These are phyloP conservation scores for Rhinatrema bivittatum DNA, from an alignment of 2,797 vertebrate species.

Conservation along the genomic window DNA sequence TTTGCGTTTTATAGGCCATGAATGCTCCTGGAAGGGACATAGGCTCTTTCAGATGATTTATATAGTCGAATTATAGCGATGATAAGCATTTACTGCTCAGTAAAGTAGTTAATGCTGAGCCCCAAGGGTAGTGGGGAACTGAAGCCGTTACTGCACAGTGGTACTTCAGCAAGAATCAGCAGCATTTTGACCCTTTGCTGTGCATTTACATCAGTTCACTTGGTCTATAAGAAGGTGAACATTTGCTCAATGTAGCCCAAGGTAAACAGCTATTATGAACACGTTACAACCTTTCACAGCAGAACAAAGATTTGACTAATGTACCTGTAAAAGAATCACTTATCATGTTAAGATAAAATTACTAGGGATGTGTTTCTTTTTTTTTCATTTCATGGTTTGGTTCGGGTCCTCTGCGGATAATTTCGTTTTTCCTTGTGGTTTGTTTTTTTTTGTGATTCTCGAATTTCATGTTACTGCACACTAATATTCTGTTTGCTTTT, in stretches of 20 bases:
- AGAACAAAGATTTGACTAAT: constrained; percentile 4
- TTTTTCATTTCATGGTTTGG: too few species aligned
- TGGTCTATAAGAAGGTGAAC: constrained; percentile 15
- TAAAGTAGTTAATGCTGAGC: constrained; percentile 47
- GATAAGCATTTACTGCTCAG: constrained; percentile 43
- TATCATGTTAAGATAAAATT: too few species aligned
- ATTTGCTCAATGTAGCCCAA: constrained; percentile 20
- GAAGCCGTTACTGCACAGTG: constrained; percentile 31
- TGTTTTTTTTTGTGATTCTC: too few species aligned
- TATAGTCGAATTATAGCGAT: constrained; percentile 29
- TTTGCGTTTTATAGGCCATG: constrained; percentile 31
- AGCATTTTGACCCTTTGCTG: constrained; percentile 19
- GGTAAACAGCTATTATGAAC: constrained; percentile 33
- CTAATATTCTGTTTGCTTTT: too few species aligned
- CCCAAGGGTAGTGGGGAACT: constrained; percentile 32
- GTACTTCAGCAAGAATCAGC: constrained; percentile 32
- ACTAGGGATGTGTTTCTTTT: too few species aligned
- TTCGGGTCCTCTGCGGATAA: too few species aligned
- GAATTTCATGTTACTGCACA: too few species aligned
- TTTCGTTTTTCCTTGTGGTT: too few species aligned
- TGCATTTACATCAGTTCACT: constrained; percentile 39
- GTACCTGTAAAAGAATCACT: not conserved
- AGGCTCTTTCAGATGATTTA: constrained; percentile 45
- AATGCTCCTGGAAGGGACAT: constrained; percentile 35
- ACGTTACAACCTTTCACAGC: constrained; percentile 23